phyloP scores from a whole-genome alignment of 2,888 invertebrate genomes.

The Panzeria rudis region DNA sequence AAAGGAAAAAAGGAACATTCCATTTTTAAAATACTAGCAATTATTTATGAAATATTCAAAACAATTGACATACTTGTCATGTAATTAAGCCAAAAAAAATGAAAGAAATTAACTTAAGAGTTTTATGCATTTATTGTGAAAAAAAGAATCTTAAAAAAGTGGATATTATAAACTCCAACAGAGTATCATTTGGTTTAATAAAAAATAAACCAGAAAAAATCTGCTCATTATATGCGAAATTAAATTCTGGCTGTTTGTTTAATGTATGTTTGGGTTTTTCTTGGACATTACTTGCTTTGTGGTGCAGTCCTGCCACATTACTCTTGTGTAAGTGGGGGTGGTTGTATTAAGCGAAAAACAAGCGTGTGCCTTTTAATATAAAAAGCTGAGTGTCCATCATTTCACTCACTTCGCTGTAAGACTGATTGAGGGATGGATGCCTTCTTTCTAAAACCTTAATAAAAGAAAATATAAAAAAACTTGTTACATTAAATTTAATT shows the following conservation, averaged over 20 bases:
- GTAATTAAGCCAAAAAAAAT: background rate
- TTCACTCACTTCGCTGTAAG: background rate
- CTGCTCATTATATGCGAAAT: slow-evolving; percentile 82
- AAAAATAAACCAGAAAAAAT: slow-evolving; percentile 78
- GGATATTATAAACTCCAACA: background rate
- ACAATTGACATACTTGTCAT: slow-evolving; percentile 63
- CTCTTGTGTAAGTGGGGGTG: background rate
- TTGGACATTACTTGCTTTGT: slow-evolving; percentile 26
- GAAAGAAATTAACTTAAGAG: slow-evolving; percentile 1
- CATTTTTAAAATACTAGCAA: slow-evolving; percentile 26
- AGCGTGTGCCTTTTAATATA: slow-evolving; percentile 13
- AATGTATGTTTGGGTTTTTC: slow-evolving; percentile 74
- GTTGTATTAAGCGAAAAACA: slow-evolving; percentile 1
- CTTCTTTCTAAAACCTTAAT: slow-evolving; percentile 30
- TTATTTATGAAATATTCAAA: slow-evolving; percentile 28
- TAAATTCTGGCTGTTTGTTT: slow-evolving; percentile 82
- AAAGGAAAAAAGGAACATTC: background rate
- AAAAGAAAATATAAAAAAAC: slow-evolving; percentile 34
- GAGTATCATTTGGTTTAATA: slow-evolving; percentile 30
- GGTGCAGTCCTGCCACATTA: background rate
- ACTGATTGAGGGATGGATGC: slow-evolving; percentile 58
- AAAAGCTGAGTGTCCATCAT: background rate
- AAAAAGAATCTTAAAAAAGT: background rate
- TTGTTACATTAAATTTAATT: slow-evolving; percentile 61
- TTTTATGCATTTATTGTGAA: background rate